phyloP scores from a whole-genome alignment of 1,140 invertebrate genomes.

The Apis dorsata region DNA sequence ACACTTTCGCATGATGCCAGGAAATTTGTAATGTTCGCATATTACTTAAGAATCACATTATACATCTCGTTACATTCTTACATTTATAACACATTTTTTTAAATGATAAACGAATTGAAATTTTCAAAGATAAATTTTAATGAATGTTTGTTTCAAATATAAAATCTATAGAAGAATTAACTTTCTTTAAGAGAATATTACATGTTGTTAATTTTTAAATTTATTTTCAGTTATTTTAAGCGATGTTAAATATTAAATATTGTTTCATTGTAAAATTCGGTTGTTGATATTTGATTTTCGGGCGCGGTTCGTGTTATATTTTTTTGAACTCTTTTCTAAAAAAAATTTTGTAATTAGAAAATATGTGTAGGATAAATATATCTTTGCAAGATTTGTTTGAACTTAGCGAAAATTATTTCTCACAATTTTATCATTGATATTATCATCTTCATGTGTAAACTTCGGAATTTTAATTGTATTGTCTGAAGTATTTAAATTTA shows the following conservation, averaged over 20 bases:
- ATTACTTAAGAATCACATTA: not conserved
- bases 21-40: not conserved
- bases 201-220: not conserved
- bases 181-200: not conserved
- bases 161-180: not conserved
- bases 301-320: conserved; percentile 7
- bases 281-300: not conserved
- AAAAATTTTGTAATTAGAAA: not conserved
- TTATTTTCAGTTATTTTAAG: too few relatives aligned
- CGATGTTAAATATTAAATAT: not conserved
- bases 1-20: not conserved
- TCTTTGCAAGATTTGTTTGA: too few relatives aligned
- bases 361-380: not conserved
- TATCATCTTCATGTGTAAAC: not conserved
- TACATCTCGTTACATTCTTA: not conserved
- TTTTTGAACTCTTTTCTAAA: not conserved
- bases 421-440: not conserved
- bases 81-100: not conserved
- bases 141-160: not conserved
- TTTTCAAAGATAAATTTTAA: not conserved
- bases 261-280: not conserved
- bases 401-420: not conserved
- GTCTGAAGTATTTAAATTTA: not conserved
- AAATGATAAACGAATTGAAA: not conserved
- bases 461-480: not conserved